Evolutionary conservation across 2,797 vertebrate genomes (phyloP), one percentile per base, ranked within the genome.

Genomic region (Diceros bicornis): DNA sequence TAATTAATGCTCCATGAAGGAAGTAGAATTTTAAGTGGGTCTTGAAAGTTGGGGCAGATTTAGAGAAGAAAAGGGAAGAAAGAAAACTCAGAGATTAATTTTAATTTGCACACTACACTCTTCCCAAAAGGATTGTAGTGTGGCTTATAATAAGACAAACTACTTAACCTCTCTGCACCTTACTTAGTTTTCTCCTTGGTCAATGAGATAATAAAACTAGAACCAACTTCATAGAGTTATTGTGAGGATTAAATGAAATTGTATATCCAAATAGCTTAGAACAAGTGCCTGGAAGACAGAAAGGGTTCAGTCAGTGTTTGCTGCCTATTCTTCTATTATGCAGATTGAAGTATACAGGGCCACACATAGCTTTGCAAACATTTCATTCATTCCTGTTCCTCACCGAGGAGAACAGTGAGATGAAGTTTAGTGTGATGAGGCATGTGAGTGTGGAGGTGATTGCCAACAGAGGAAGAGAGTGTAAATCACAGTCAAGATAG

Each of bases 111-210:
- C 1, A 12, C 57, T 75, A 20, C 29, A 57, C 91, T 78, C 34
- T 92, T 84, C 37, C n/a, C 62, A 8, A 62, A 55, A 94, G 64
- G 23, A 89, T 32, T 88, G 9, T 62, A 32, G 4, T 77, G 20
- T 90, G 55, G 32, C 10, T 94, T 90, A 50, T 27, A 61, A 23
- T 82, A 72, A 91, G n/a, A 81, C 47, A 90, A 85, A 64, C 12
- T 52, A 34, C 21, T 83, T 78, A 85, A 59, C 20, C 32, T 96
- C 57, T 79, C 3, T 66, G 37, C 83, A 62, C 37, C 57, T 85
- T 84, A 13, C 27, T 96, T 94, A 85, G 64, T 89, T 92, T 97
- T 97, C 34, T 82, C 55, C 12, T 88, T 82, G 37, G 66, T 75
- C 66, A 95, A 83, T 79, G 37, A 34, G 47, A 18, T 57, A 61